A percentile compares a stretch with the other conserved stretches of the same genome.
These are phyloP conservation scores for Eristalis arbustorum DNA, from an alignment of 2,888 invertebrate species.

Conservation along the genomic window DNA sequence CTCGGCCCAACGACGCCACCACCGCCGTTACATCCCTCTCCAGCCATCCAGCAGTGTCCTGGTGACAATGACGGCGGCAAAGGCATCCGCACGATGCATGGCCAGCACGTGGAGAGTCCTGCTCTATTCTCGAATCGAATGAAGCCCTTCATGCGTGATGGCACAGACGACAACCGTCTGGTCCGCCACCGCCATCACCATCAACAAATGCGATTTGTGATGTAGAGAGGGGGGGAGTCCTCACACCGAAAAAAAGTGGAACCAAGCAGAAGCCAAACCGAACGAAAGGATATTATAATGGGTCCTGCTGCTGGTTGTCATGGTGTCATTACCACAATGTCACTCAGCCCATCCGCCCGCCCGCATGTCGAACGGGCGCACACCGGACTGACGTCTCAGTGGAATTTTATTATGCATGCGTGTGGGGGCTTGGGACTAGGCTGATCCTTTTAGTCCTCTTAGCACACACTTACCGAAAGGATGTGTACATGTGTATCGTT, in stretches of 20 bases:
- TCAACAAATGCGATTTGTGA: conserved; percentile 22
- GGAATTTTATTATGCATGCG: conserved; percentile 28
- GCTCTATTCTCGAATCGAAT: conserved; percentile 11
- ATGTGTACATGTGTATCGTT: conserved; percentile 5
- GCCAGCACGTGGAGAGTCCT: neutral
- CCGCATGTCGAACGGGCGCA: neutral
- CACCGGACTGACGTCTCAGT: neutral
- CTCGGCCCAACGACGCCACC: neutral
- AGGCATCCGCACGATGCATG: neutral
- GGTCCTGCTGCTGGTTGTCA: conserved; percentile 1
- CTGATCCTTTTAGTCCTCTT: conserved; percentile 40
- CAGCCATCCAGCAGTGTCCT: neutral
- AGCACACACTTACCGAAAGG: conserved; percentile 24
- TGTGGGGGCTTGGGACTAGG: conserved; percentile 8
- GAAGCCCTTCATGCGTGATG: conserved; percentile 15
- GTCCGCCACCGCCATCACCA: neutral
- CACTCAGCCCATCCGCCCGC: neutral
- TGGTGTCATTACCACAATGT: conserved; percentile 27
- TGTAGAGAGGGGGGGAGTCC: neutral
- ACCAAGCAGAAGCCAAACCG: neutral
- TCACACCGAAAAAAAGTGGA: neutral
- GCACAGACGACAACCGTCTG: neutral
- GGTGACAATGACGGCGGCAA: neutral
- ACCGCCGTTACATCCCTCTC: neutral
- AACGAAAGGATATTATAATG: conserved; percentile 10